Conservation (phyloP, 1,140 invertebrate genomes). For the Drosophila sulfurigaster region DNA sequence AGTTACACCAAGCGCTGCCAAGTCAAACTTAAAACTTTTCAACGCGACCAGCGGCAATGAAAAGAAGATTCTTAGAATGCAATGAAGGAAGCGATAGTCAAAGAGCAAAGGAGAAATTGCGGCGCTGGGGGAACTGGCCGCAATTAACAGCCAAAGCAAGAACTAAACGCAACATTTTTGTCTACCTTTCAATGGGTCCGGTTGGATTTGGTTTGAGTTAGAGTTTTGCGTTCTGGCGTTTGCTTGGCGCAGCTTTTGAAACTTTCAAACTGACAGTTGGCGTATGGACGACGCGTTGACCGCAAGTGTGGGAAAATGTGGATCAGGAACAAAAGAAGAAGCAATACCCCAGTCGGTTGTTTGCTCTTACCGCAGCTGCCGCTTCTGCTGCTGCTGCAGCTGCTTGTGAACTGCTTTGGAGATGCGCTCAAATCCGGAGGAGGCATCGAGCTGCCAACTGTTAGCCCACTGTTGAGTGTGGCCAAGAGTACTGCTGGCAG, state of each 20-base stretch:
- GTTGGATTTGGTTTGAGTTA: constrained; percentile 7
- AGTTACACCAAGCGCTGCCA: constrained; percentile 51
- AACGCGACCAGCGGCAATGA: constrained; percentile 11
- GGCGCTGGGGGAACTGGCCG: constrained; percentile 19
- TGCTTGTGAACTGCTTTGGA: constrained; percentile 5
- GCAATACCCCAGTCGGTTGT: constrained; percentile 25
- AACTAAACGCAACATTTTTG: constrained; percentile 40
- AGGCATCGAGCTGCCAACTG: constrained; percentile 43
- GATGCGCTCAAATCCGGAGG: constrained; percentile 46
- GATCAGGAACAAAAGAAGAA: constrained; percentile 38
- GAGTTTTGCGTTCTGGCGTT: not conserved
- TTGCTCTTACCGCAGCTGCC: constrained; percentile 11
- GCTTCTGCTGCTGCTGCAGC: not conserved
- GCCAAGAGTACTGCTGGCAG: constrained; percentile 30
- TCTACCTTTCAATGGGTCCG: constrained; percentile 9
- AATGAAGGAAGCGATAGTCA: not conserved
- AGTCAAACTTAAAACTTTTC: constrained; percentile 66
- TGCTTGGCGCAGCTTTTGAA: constrained; percentile 37
- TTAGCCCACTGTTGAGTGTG: constrained; percentile 32
- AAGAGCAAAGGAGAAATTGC: too few relatives aligned
- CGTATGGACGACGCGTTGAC: constrained; percentile 56
- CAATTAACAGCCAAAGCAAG: constrained; percentile 67
- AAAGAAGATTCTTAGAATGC: constrained; percentile 6
- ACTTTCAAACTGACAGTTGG: constrained; percentile 61
- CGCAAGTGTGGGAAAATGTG: constrained; percentile 63